Base-by-base conservation (phyloP, 2,797 vertebrate species). In the Mareca strepera region DNA sequence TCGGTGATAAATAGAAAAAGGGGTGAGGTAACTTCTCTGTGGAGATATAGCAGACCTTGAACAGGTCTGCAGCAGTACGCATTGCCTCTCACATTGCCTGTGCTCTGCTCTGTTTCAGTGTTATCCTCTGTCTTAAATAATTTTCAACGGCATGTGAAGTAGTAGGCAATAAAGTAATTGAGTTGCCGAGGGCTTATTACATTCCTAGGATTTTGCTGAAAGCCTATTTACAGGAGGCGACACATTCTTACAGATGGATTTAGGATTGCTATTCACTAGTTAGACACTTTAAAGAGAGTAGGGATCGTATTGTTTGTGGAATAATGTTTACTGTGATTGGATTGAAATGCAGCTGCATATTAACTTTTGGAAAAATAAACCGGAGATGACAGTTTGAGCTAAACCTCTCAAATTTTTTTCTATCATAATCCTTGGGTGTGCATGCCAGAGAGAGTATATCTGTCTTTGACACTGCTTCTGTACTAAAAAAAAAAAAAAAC, bases 301-400 rank as follows among this genome's bases (percentile, higher is more conserved):
- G 78, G 63, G 63, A 94, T 75, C 63, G 70, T 64, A 62, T 37
- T 90, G 74, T 95, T 96, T 41, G 1, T 70, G 25, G 43, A 76
- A 83, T 64, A 69, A 72, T 44, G 80, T 94, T 93, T 94, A 69
- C 75, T 87, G 41, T 70, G 79, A 89, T 39, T 73, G 69, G 79
- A 90, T 90, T 89, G 83, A 95, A 84, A 95, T 87, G 59, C 67
- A 95, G 68, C 64, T 86, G 66, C 66, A 53, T 44, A 41, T 31
- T 95, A 88, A 12, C 62, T 59, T 91, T 59, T 85, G 60, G 88
- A 78, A 85, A 96, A 92, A 69, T 81, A 86, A 93, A 88, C 33
- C 69, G 5, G 25, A 81, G 78, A 90, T 93, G 87, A 82, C 88
- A 91, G 86, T 79, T 90, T 56, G 53, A 95, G 58, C 72, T 78